These are phyloP conservation scores for Diorhabda elongata DNA, from an alignment of 1,140 invertebrate genomes.

Conservation along the genomic window DNA sequence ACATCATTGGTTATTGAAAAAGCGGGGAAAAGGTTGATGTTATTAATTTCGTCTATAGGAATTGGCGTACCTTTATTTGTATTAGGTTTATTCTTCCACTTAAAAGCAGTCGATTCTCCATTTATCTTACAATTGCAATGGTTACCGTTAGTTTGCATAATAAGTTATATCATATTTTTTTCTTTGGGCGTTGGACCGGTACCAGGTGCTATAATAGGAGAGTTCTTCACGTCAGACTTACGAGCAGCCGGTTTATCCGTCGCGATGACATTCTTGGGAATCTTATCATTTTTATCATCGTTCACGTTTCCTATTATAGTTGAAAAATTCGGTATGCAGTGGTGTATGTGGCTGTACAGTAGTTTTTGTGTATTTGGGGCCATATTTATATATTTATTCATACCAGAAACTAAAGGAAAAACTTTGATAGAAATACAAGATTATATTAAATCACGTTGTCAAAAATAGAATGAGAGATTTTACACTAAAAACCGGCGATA, in stretches of 20 bases:
- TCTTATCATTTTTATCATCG: not conserved
- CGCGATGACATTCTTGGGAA: constrained; percentile 42
- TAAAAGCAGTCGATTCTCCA: constrained; percentile 48
- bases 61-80: constrained; percentile 50
- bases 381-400: not conserved
- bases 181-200: constrained; percentile 75
- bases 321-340: constrained; percentile 9
- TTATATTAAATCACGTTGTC: not conserved
- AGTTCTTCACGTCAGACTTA: constrained; percentile 74
- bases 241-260: constrained; percentile 71
- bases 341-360: constrained; percentile 1
- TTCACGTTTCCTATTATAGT: constrained; percentile 5
- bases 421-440: constrained; percentile 3
- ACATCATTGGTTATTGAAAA: constrained; percentile 62
- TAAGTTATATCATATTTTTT: constrained; percentile 65
- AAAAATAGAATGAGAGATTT: not conserved
- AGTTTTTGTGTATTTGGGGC: not conserved
- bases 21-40: constrained; percentile 66
- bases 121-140: constrained; percentile 54
- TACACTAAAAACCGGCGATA: too few species aligned
- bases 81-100: constrained; percentile 62
- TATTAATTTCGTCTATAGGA: constrained; percentile 65
- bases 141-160: constrained; percentile 62
- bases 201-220: constrained; percentile 80
- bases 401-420: constrained; percentile 15